Evolutionary conservation across 2,113 vertebrate genomes (phyloP).

Genomic region (Chlorocebus sabaeus): DNA sequence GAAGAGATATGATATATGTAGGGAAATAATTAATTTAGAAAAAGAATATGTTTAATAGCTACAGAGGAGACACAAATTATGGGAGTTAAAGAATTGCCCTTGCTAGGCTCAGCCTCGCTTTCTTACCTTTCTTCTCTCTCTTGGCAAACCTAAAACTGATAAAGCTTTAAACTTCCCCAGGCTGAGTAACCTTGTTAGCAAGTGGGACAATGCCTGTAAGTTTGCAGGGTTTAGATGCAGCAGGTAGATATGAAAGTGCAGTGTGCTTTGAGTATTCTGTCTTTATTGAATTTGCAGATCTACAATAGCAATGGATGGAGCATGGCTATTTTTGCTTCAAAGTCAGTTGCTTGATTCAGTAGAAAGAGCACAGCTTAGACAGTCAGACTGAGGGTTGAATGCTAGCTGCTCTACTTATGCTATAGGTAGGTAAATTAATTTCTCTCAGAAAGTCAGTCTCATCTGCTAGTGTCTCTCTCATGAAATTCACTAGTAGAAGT

Average conservation of each 20-base stretch:
- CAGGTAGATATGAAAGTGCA: conserved; percentile 27
- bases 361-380: neutral
- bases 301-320: neutral
- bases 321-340: conserved; percentile 22
- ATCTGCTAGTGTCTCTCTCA: neutral
- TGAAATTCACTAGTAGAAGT: neutral
- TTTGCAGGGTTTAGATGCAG: conserved; percentile 53
- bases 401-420: neutral
- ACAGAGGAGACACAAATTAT: neutral
- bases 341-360: neutral
- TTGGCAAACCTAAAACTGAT: neutral
- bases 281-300: neutral
- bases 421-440: neutral
- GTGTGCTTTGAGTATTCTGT: neutral
- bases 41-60: neutral
- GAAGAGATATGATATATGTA: neutral
- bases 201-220: neutral
- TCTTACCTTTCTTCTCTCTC: neutral
- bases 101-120: neutral
- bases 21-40: neutral
- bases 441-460: neutral
- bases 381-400: neutral
- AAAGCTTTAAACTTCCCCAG: neutral
- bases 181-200: conserved; percentile 19
- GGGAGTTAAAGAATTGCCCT: neutral